Base-by-base conservation (phyloP, 2,797 vertebrate genomes). In the Nannoperca obscura region DNA sequence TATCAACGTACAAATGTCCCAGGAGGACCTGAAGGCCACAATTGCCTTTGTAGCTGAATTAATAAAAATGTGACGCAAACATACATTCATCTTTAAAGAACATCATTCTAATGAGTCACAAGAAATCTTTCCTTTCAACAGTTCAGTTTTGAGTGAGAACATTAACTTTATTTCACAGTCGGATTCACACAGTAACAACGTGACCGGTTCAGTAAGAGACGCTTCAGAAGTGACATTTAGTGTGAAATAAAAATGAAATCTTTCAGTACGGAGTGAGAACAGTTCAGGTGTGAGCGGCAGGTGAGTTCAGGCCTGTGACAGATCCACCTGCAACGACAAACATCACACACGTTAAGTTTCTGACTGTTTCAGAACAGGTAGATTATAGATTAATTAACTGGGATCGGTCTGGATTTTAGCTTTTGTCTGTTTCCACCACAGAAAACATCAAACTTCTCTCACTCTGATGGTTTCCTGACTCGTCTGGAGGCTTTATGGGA, bases 291-390 rank as follows among this genome's bases (percentile, higher is more conserved):
- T 10, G 58, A 47, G 46, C 27, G 4, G 42, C 6, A 24, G 32
- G 46, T 13, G 57, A 46, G n/a, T 85, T 84, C 78, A 82, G 69
- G 71, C 65, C 30, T 95, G 89, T 5, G 96, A 95, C 74, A 95
- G 89, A 62, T 97, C 96, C 92, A 98, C 97, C 97, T 99, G 90
- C 0, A 80, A 95, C 0, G 79, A 83, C 44, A 84, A 52, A 63
- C 42, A 70, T 27, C 46, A 61, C 59, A 62, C 1, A 10, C 1
- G 1, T 34, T 22, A 42, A 53, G 14, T 13, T 24, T 7, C 46
- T 19, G 20, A 27, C 3, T 1, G 1, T 20, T 9, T 40, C 19
- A 42, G 11, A 44, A 52, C 58, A 22, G 38, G 46, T 10, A 11
- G 14, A 53, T 34, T 32, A 32, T 32, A 32, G 32, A 32, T 2